phyloP scores from a whole-genome alignment of 1,140 invertebrate species.

The Armadillidium nasatum region DNA sequence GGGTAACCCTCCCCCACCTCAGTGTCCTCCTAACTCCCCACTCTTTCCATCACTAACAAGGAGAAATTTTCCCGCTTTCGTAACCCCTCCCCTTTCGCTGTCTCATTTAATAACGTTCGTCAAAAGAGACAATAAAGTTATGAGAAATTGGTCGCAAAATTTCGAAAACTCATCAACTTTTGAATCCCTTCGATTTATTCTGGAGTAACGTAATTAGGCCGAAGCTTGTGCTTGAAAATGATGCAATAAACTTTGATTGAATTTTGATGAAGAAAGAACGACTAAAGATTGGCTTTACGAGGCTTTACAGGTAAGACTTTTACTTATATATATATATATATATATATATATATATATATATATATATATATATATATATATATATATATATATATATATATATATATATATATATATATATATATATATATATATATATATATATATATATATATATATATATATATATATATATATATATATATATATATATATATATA shows the following conservation, averaged over 20 bases:
- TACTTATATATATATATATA: no score
- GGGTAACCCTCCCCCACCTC: background rate
- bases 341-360: no score
- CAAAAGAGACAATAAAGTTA: background rate
- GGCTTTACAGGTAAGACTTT: no score
- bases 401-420: no score
- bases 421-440: no score
- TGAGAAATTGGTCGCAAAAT: background rate
- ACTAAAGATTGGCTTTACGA: constrained; percentile 28
- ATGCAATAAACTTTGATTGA: constrained; percentile 42
- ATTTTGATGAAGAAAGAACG: constrained; percentile 38
- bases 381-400: no score
- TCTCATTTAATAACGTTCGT: background rate
- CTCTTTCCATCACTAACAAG: background rate
- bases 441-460: no score
- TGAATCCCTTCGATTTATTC: constrained; percentile 35
- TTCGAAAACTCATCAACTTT: background rate
- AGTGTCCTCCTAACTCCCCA: background rate
- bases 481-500: no score
- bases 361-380: no score
- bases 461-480: no score
- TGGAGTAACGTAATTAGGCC: constrained; percentile 41
- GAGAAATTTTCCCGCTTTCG: background rate
- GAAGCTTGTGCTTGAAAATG: constrained; percentile 42
- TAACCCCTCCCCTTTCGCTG: background rate